Conservation (phyloP, 2,113 vertebrate genomes). For the Eubucco bourcierii region DNA sequence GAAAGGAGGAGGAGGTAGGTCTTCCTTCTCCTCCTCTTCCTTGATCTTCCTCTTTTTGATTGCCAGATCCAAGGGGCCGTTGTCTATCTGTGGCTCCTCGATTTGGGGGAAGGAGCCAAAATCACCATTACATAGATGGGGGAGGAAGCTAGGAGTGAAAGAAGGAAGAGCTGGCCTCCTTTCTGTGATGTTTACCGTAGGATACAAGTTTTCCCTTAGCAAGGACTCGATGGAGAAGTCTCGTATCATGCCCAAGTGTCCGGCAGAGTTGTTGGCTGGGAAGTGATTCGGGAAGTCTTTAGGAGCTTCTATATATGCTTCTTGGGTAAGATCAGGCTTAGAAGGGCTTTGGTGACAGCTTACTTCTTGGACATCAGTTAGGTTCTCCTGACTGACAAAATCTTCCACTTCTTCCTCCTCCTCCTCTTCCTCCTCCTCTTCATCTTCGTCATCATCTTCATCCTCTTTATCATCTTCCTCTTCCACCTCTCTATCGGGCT, state of each 20-base stretch:
- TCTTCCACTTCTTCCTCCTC: conserved; percentile 86
- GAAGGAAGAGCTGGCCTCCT: conserved; percentile 85
- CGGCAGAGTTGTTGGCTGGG: conserved; percentile 61
- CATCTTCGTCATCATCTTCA: conserved; percentile 74
- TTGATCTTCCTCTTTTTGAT: conserved; percentile 94
- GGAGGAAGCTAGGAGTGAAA: conserved; percentile 89
- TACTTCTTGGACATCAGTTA: conserved; percentile 70
- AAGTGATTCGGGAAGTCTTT: conserved; percentile 77
- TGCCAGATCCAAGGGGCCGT: conserved; percentile 87
- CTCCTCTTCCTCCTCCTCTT: conserved; percentile 85
- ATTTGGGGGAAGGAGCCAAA: conserved; percentile 86
- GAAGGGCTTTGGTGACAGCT: conserved; percentile 86
- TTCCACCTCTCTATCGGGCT: conserved; percentile 79
- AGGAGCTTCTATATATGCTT: conserved; percentile 70
- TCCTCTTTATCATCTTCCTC: conserved; percentile 76
- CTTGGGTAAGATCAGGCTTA: conserved; percentile 77
- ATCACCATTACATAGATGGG: conserved; percentile 89
- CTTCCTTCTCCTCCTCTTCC: conserved; percentile 92
- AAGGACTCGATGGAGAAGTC: conserved; percentile 97
- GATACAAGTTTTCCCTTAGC: conserved; percentile 92
- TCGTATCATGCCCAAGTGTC: conserved; percentile 81
- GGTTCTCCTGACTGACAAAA: conserved; percentile 77
- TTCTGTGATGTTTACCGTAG: conserved; percentile 85
- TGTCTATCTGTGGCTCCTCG: conserved; percentile 79
- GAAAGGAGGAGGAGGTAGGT: conserved; percentile 81